Percentiles rank a stretch among this genome's conserved stretches.
Conservation (phyloP, 2,797 vertebrate species). For the Sebastes vulpes region DNA sequence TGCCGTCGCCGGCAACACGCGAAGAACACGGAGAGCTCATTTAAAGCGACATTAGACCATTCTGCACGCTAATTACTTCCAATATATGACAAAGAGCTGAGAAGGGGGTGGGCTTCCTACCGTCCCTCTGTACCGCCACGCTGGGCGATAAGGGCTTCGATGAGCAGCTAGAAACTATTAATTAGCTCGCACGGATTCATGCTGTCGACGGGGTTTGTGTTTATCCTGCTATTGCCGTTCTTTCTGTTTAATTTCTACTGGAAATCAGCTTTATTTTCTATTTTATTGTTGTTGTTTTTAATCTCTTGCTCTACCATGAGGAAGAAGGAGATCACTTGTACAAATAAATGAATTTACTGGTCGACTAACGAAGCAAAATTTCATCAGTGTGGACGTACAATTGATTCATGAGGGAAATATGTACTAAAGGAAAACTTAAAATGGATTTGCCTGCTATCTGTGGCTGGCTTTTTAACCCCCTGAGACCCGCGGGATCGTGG, state of each 20-base stretch:
- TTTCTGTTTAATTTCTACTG: slow-evolving; percentile 19
- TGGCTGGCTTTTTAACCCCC: not conserved
- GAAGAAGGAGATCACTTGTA: not conserved
- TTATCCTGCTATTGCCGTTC: slow-evolving; percentile 36
- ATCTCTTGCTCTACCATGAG: not conserved
- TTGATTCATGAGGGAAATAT: not conserved
- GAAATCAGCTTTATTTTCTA: slow-evolving; percentile 5
- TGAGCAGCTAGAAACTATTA: slow-evolving; percentile 50
- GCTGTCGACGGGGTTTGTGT: slow-evolving; percentile 30
- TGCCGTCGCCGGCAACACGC: slow-evolving; percentile 1
- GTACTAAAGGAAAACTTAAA: not conserved
- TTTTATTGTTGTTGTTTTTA: not conserved
- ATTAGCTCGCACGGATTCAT: slow-evolving; percentile 44
- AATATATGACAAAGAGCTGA: slow-evolving; percentile 44
- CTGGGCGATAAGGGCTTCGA: slow-evolving; percentile 39
- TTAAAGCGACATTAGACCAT: slow-evolving; percentile 42
- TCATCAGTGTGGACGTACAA: not conserved
- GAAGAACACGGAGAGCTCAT: slow-evolving; percentile 37
- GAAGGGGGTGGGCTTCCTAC: slow-evolving; percentile 14
- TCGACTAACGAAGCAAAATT: not conserved
- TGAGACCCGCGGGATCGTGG: too few species aligned
- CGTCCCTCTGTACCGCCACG: slow-evolving; percentile 2
- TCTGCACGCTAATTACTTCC: slow-evolving; percentile 61
- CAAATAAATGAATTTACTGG: not conserved
- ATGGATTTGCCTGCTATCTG: not conserved